These are phyloP conservation scores for Nowickia ferox DNA, from an alignment of 2,888 invertebrate species.

Conservation along the genomic window DNA sequence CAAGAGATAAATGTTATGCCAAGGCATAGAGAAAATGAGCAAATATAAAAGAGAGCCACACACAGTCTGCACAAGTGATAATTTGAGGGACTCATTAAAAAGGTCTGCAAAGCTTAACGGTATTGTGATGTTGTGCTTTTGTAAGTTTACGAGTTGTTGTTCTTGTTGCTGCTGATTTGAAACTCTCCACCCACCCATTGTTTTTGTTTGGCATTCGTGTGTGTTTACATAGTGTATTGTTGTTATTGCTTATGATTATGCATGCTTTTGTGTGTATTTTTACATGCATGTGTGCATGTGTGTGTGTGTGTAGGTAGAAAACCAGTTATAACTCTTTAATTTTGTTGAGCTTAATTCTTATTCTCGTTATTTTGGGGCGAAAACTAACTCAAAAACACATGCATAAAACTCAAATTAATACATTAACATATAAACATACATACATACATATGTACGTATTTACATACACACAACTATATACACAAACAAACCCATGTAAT, in stretches of 20 bases:
- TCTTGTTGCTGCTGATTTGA: slow-evolving; percentile 40
- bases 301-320: slow-evolving; percentile 28
- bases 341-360: slow-evolving; percentile 71
- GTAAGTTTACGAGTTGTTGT: slow-evolving; percentile 18
- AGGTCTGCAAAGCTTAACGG: slow-evolving; percentile 42
- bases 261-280: slow-evolving; percentile 8
- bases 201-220: slow-evolving; percentile 38
- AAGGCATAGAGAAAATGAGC: background rate
- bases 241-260: slow-evolving; percentile 44
- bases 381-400: slow-evolving; percentile 71
- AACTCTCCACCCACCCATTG: slow-evolving; percentile 70
- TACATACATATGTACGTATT: background rate
- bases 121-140: slow-evolving; percentile 32
- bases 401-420: slow-evolving; percentile 69
- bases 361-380: slow-evolving; percentile 72
- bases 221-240: background rate
- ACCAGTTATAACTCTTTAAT: slow-evolving; percentile 71
- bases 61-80: slow-evolving; percentile 66
- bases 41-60: background rate
- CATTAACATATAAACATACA: slow-evolving; percentile 53
- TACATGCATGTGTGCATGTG: slow-evolving; percentile 12
- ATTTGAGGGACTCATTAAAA: slow-evolving; percentile 22
- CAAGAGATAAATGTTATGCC: slow-evolving; percentile 16
- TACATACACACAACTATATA: background rate
- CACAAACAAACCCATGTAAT: slow-evolving; percentile 7